Conservation (phyloP, 2,888 invertebrate genomes). For the Aquatica leii region DNA sequence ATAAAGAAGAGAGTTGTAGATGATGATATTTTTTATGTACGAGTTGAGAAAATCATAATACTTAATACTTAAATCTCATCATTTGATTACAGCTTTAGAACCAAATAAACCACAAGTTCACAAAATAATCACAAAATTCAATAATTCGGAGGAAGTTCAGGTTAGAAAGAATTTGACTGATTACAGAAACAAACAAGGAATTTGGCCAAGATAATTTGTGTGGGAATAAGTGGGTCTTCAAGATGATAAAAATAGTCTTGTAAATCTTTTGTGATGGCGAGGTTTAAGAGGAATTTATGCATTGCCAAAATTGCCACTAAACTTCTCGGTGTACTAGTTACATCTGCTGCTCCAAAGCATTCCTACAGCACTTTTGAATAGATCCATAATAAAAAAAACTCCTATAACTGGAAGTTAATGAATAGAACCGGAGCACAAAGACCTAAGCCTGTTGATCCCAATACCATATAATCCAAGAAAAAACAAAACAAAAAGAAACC, state of each 20-base stretch:
- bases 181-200: not conserved
- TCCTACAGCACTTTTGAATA: not conserved
- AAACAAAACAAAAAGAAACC: not conserved
- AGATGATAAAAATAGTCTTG: not conserved
- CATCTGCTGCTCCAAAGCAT: not conserved
- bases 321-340: not conserved
- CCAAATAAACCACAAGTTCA: not conserved
- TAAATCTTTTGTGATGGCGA: not conserved
- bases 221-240: not conserved
- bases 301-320: not conserved
- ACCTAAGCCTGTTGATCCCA: not conserved
- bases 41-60: not conserved
- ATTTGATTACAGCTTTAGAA: conserved; percentile 1
- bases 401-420: not conserved
- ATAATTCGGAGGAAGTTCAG: not conserved
- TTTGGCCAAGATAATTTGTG: not conserved
- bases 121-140: not conserved
- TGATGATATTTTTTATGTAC: not conserved
- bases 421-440: not conserved
- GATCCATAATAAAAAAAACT: not conserved
- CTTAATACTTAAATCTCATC: not conserved
- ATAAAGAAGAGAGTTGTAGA: conserved; percentile 1
- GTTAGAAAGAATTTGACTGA: not conserved
- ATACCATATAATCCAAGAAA: not conserved
- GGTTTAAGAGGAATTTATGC: not conserved